Conservation (phyloP, 1,140 invertebrate species). For the Drosophila carrolli region DNA sequence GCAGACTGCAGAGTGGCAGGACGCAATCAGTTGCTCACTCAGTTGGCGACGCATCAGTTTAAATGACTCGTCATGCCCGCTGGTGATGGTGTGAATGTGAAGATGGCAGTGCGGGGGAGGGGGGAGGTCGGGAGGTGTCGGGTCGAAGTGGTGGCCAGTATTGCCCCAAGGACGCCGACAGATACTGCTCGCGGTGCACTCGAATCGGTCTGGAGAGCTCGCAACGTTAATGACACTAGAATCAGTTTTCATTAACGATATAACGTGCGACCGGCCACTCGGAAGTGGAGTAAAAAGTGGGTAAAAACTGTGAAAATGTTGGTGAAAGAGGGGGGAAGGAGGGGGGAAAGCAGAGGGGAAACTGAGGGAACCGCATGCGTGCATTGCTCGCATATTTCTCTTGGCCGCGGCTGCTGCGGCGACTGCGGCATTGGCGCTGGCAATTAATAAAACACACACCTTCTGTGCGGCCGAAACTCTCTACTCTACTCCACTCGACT, state of each 20-base stretch:
- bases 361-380: slow-evolving; percentile 65
- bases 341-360: neutral
- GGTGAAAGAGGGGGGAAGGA: neutral
- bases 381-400: slow-evolving; percentile 74
- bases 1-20: slow-evolving; percentile 38
- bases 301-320: neutral
- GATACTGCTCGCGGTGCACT: slow-evolving; percentile 56
- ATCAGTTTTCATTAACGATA: slow-evolving; percentile 83
- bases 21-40: slow-evolving; percentile 72
- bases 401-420: slow-evolving; percentile 51
- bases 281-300: slow-evolving; percentile 25
- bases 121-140: neutral
- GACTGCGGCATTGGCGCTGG: slow-evolving; percentile 61
- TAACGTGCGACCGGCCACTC: slow-evolving; percentile 53
- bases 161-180: slow-evolving; percentile 24
- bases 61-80: slow-evolving; percentile 64
- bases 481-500: neutral
- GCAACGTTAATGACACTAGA: slow-evolving; percentile 82
- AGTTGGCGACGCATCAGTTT: slow-evolving; percentile 60
- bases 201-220: slow-evolving; percentile 68
- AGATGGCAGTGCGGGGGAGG: neutral
- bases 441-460: slow-evolving; percentile 82
- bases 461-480: slow-evolving; percentile 51
- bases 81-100: slow-evolving; percentile 3
- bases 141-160: slow-evolving; percentile 5